Conservation (phyloP, 2,797 vertebrate species). For the Anabacerthia variegaticeps region DNA sequence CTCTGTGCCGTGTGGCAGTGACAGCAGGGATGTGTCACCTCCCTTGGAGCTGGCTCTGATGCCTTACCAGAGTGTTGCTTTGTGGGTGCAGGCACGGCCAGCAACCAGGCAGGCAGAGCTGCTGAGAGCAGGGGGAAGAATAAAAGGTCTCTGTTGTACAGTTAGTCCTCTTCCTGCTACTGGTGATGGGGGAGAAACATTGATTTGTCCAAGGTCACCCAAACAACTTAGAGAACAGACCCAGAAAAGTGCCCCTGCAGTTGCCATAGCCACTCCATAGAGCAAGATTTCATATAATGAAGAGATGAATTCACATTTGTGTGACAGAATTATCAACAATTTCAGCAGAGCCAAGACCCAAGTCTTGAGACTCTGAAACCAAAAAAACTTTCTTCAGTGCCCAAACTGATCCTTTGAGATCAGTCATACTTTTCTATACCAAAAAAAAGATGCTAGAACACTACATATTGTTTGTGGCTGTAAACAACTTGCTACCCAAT, state of each 20-base stretch:
- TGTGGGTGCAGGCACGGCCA: not conserved
- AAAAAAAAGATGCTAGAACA: not conserved
- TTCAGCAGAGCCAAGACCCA: not conserved
- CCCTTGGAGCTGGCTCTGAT: not conserved
- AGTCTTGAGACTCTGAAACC: not conserved
- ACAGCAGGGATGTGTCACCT: too few species aligned
- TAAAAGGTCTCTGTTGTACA: not conserved
- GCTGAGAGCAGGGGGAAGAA: fast-evolving
- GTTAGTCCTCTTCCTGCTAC: not conserved
- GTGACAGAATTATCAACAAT: not conserved
- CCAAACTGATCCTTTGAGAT: not conserved
- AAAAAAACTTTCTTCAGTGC: not conserved
- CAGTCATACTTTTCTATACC: not conserved
- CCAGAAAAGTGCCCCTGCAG: not conserved
- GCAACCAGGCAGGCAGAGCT: fast-evolving
- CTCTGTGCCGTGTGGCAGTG: not conserved
- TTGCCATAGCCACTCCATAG: not conserved
- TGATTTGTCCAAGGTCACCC: not conserved
- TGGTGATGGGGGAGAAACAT: not conserved
- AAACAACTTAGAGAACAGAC: not conserved
- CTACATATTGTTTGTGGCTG: not conserved
- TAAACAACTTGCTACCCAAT: not conserved
- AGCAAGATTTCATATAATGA: not conserved
- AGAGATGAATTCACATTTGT: not conserved
- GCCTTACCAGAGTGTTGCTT: not conserved